These are phyloP conservation scores for Oenanthe oenanthe DNA, from an alignment of 2,113 vertebrate genomes.

Conservation along the genomic window DNA sequence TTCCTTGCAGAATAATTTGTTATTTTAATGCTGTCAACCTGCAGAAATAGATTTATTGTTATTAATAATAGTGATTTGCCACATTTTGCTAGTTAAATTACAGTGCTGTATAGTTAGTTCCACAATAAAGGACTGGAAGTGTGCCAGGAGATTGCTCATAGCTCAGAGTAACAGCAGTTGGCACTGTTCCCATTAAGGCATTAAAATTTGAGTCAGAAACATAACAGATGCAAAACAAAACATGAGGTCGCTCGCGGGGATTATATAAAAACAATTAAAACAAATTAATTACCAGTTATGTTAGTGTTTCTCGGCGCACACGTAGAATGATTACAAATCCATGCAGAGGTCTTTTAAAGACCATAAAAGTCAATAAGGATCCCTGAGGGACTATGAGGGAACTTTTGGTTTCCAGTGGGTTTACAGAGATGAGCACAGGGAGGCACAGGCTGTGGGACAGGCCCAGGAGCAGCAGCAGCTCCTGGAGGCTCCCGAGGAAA, in stretches of 20 bases:
- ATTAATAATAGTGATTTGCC: slow-evolving; percentile 76
- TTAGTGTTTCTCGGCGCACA: slow-evolving; percentile 47
- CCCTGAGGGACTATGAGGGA: not conserved
- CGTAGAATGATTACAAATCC: slow-evolving; percentile 46
- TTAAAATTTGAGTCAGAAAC: slow-evolving; percentile 76
- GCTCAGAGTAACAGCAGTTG: slow-evolving; percentile 66
- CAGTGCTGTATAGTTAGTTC: slow-evolving; percentile 73
- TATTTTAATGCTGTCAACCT: slow-evolving; percentile 74
- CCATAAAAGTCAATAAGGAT: slow-evolving; percentile 38
- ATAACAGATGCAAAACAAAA: slow-evolving; percentile 76
- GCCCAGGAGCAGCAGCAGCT: not conserved
- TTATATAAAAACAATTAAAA: slow-evolving; percentile 76
- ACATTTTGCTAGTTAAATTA: slow-evolving; percentile 75
- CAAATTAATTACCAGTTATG: slow-evolving; percentile 75
- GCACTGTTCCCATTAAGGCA: slow-evolving; percentile 74
- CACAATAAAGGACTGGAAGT: slow-evolving; percentile 68
- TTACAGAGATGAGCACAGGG: not conserved
- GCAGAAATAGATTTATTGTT: slow-evolving; percentile 73
- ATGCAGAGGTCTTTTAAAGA: slow-evolving; percentile 45
- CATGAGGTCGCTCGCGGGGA: slow-evolving; percentile 70
- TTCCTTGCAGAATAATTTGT: slow-evolving; percentile 71
- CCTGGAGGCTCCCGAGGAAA: not conserved
- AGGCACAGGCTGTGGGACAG: not conserved
- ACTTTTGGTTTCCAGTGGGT: not conserved
- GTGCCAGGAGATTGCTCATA: slow-evolving; percentile 73